Percentiles rank a stretch among this genome's conserved stretches.
Evolutionary conservation across 2,888 invertebrate species (phyloP).

Genomic region (Erebia palarica): DNA sequence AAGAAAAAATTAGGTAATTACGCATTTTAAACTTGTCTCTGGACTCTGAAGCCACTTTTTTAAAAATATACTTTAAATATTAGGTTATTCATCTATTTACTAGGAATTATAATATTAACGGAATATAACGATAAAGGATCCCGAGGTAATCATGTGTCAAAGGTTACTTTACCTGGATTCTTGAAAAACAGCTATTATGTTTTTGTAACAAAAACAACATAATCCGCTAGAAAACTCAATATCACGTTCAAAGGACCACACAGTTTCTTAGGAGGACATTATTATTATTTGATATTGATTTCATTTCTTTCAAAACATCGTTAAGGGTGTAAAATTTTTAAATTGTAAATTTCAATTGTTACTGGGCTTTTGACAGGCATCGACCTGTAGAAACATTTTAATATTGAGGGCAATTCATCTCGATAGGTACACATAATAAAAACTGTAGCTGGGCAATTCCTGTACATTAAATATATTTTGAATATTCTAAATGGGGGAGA

Average conservation of each 20-base stretch:
- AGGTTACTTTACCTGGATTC: not conserved
- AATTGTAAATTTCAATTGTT: constrained; percentile 3
- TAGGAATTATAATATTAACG: not conserved
- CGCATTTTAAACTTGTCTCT: too few relatives aligned
- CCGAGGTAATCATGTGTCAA: not conserved
- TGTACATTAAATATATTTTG: too few relatives aligned
- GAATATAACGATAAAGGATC: constrained; percentile 4
- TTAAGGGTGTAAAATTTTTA: constrained; percentile 3
- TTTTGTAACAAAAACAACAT: constrained; percentile 1
- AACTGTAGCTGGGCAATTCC: too few relatives aligned
- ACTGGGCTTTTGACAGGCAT: not conserved
- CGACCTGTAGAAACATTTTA: not conserved
- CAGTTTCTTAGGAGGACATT: constrained; percentile 38
- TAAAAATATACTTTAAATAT: not conserved
- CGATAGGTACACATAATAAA: too few relatives aligned
- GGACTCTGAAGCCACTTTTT: not conserved
- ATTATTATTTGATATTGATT: constrained; percentile 12
- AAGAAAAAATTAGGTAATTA: too few relatives aligned
- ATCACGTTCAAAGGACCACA: constrained; percentile 64
- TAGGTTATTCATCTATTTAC: not conserved
- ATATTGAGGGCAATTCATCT: not conserved
- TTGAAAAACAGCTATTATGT: not conserved
- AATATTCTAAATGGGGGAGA: too few relatives aligned
- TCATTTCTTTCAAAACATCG: constrained; percentile 4
- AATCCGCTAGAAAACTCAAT: constrained; percentile 7